A percentile compares a stretch with the other conserved stretches of the same genome.
Conservation (phyloP, 2,113 vertebrate genomes). For the Apodemus speciosus region DNA sequence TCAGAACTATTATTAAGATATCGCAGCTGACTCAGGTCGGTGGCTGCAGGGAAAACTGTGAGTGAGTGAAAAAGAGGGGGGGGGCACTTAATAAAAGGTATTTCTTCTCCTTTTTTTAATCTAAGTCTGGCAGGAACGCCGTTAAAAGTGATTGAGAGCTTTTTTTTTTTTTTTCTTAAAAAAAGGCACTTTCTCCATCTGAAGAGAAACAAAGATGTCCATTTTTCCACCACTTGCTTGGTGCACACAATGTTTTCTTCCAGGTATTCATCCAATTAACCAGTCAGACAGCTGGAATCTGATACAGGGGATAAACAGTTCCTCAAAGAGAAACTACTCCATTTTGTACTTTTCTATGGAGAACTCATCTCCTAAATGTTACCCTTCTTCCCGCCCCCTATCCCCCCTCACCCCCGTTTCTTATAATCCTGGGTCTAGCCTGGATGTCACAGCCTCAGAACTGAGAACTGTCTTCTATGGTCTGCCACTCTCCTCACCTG, state of each 20-base stretch:
- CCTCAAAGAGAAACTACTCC: slow-evolving; percentile 71
- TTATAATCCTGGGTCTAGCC: slow-evolving; percentile 76
- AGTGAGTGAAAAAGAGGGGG: slow-evolving; percentile 23
- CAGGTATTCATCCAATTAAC: slow-evolving; percentile 75
- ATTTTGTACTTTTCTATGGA: slow-evolving; percentile 67
- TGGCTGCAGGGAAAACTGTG: slow-evolving; percentile 73
- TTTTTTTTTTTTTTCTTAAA: slow-evolving; percentile 69
- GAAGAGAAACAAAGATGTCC: slow-evolving; percentile 71
- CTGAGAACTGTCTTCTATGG: slow-evolving; percentile 77
- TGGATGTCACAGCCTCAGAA: slow-evolving; percentile 74
- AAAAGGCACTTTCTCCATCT: slow-evolving; percentile 55
- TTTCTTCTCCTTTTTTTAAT: slow-evolving; percentile 77
- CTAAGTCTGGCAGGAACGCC: slow-evolving; percentile 70
- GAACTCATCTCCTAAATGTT: slow-evolving; percentile 4
- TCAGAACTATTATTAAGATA: slow-evolving; percentile 74
- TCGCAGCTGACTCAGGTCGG: slow-evolving; percentile 55
- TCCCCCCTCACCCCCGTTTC: slow-evolving; percentile 8
- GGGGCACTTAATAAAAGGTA: slow-evolving; percentile 77
- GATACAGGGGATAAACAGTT: slow-evolving; percentile 56
- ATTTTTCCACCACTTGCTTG: slow-evolving; percentile 35
- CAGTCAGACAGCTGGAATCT: slow-evolving; percentile 73
- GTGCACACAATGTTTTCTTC: slow-evolving; percentile 62
- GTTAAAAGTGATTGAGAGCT: slow-evolving; percentile 78
- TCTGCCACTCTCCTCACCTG: slow-evolving; percentile 75
- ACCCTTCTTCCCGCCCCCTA: not conserved